These are phyloP conservation scores for Drosophila anceps DNA, from an alignment of 2,888 invertebrate species.

Conservation along the genomic window DNA sequence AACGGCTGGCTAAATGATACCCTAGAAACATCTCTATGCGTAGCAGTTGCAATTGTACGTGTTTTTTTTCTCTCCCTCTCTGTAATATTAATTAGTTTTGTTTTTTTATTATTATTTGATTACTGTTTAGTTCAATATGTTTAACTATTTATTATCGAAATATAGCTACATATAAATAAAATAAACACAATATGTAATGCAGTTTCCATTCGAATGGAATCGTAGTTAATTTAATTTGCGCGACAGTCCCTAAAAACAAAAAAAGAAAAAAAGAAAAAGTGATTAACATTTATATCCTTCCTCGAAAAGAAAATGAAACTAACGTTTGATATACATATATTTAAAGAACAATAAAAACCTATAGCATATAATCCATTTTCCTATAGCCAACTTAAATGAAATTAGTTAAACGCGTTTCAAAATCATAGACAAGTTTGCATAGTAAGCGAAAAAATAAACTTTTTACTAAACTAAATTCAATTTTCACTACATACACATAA, in stretches of 20 bases:
- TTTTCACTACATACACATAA: slow-evolving; percentile 26
- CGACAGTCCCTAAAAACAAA: slow-evolving; percentile 66
- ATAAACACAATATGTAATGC: slow-evolving; percentile 46
- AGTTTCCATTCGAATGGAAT: slow-evolving; percentile 45
- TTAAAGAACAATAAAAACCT: slow-evolving; percentile 41
- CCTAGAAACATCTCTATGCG: slow-evolving; percentile 6
- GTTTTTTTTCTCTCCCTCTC: slow-evolving; percentile 18
- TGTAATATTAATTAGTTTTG: slow-evolving; percentile 75
- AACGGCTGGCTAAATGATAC: slow-evolving; percentile 21
- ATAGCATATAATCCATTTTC: slow-evolving; percentile 66
- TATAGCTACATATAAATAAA: slow-evolving; percentile 70
- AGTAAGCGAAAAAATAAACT: slow-evolving; percentile 33
- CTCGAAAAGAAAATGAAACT: slow-evolving; percentile 35
- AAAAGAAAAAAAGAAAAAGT: slow-evolving; percentile 58
- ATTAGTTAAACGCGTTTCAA: slow-evolving; percentile 76
- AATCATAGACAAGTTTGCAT: slow-evolving; percentile 70
- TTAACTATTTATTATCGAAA: slow-evolving; percentile 77
- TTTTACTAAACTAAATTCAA: slow-evolving; percentile 57
- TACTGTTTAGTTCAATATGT: slow-evolving; percentile 78
- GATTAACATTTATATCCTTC: slow-evolving; percentile 65
- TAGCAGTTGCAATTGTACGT: slow-evolving; percentile 36
- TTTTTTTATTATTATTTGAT: slow-evolving; percentile 70
- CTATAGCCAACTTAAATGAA: slow-evolving; percentile 74
- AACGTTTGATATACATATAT: slow-evolving; percentile 43
- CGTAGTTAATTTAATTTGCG: slow-evolving; percentile 77